Evolutionary conservation across 2,113 vertebrate genomes (phyloP).

Genomic region (Amazona guildingii): DNA sequence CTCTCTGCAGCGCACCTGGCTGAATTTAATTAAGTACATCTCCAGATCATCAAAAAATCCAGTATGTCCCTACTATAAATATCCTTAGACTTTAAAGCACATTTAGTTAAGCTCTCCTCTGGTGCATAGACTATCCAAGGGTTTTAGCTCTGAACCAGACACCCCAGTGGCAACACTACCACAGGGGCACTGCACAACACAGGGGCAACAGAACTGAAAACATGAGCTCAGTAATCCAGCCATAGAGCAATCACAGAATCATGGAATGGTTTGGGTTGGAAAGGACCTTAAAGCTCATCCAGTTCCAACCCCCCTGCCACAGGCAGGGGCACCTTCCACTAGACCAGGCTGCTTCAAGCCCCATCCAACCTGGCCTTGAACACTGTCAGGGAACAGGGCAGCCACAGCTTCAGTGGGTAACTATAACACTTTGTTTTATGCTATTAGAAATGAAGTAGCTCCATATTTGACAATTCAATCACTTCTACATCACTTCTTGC

Average conservation of each 20-base stretch:
- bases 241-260: not conserved
- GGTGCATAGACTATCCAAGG: not conserved
- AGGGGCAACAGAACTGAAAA: not conserved
- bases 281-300: not conserved
- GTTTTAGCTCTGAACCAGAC: conserved; percentile 1
- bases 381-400: not conserved
- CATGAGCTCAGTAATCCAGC: not conserved
- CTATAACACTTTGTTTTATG: not conserved
- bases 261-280: not conserved
- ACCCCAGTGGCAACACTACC: not conserved
- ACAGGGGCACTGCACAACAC: not conserved
- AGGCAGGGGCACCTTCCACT: not conserved
- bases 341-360: not conserved
- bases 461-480: not conserved
- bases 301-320: not conserved
- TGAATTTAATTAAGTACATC: conserved; percentile 66
- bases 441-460: not conserved
- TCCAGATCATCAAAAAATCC: conserved; percentile 30
- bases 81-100: conserved; percentile 49
- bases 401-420: not conserved
- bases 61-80: conserved; percentile 47
- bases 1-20: not conserved
- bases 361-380: not conserved
- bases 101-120: conserved; percentile 64
- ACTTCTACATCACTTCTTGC: not conserved